Evolutionary conservation across 64 coral and sea anemone genomes (phyloP), one percentile per base, ranked within the genome.

Genomic region (Actinia tenebrosa): DNA sequence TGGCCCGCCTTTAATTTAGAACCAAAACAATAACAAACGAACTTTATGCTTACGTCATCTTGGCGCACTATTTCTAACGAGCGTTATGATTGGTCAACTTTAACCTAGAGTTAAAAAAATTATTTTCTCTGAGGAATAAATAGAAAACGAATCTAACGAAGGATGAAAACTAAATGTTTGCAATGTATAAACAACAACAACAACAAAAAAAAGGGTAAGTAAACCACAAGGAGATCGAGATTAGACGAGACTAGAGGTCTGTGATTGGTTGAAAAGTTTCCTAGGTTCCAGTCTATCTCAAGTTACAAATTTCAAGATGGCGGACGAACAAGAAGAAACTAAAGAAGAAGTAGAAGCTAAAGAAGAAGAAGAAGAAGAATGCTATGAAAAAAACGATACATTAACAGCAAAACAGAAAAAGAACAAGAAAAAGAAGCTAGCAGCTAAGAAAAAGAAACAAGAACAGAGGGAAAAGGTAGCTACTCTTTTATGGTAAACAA

Each of bases 1-100:
- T 5, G 45, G 79, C 91, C 45, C 71, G 83, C 82, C 87, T 85
- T 56, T n/a, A n/a, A n/a, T n/a, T n/a, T 66, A 11, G 7, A 66
- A 80, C 60, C 90, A 96, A 96, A 96, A 92, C 69, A 92, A 88
- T 88, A 89, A 92, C 91, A 92, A 92, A 89, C 86, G 79, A 86
- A 92, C 87, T 64, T 92, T 87, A 56, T 69, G 53, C 18, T 88
- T 56, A 88, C 75, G 60, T 75, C 71, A 58, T 53, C 80, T 83
- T 88, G 63, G 86, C 53, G 79, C 91, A n/a, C 72, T 92, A 80
- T 92, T 92, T 92, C 16, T 9, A 88, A 92, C 83, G 75, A 64
- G 82, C 45, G 3, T 60, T 88, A 7, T 87, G 88, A 96, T 96
- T 96, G 91, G 94, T 22, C 86, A 71, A 46, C 10, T 58, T 58